Conservation (phyloP, 2,888 invertebrate genomes). For the Gortyna flavago region DNA sequence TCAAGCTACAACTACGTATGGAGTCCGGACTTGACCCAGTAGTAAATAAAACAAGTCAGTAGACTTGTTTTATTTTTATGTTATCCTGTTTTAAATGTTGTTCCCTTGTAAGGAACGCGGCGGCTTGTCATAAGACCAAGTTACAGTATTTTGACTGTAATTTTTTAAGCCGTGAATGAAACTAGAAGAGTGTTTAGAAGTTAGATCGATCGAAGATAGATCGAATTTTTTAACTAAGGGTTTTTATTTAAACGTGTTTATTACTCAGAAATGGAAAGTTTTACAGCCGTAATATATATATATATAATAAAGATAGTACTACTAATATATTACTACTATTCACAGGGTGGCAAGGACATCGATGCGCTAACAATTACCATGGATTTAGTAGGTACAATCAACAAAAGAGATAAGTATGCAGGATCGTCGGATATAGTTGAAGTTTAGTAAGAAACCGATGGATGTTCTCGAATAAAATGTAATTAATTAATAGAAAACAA, state of each 20-base stretch:
- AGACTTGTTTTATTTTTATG: constrained; percentile 43
- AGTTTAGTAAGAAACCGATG: no score
- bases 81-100: constrained; percentile 33
- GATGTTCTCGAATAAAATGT: no score
- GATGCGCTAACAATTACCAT: no score
- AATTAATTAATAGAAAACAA: no score
- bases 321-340: background rate
- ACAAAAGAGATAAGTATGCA: no score
- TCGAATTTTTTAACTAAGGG: background rate
- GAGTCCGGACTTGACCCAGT: background rate
- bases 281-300: background rate
- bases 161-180: background rate
- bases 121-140: background rate
- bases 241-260: background rate
- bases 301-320: no score
- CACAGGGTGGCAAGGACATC: no score
- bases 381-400: no score
- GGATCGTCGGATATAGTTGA: no score
- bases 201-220: no score
- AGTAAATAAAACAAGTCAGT: no score
- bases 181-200: background rate
- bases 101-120: constrained; percentile 1
- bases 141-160: no score
- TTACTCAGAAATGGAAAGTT: background rate
- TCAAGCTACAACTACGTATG: constrained; percentile 20